Evolutionary conservation across 1,140 invertebrate genomes (phyloP).

Genomic region (Megalonaias nervosa): DNA sequence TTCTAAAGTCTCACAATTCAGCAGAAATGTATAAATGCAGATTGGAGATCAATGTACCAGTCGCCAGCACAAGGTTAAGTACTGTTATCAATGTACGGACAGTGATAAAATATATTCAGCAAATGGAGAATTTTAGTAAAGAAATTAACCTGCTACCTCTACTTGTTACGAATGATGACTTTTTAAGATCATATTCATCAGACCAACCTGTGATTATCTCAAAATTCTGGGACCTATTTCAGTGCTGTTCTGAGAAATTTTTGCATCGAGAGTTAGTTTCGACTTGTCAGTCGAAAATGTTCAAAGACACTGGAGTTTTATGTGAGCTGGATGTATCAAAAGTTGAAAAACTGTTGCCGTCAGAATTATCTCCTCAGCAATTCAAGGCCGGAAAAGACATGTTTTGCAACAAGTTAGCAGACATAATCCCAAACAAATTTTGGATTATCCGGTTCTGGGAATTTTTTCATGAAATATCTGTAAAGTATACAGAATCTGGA

Average conservation of each 20-base stretch:
- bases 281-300: not conserved
- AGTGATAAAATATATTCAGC: not conserved
- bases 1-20: constrained; percentile 23
- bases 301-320: not conserved
- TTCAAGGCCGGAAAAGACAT: not conserved
- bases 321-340: constrained; percentile 7
- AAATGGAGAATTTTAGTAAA: not conserved
- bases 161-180: constrained; percentile 15
- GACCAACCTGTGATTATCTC: not conserved
- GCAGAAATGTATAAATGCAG: constrained; percentile 8
- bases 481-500: too few species aligned
- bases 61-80: constrained; percentile 7
- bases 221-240: not conserved
- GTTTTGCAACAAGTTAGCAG: not conserved
- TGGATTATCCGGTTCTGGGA: constrained; percentile 8
- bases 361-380: not conserved
- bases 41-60: constrained; percentile 3
- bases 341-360: constrained; percentile 4
- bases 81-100: not conserved
- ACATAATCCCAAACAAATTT: not conserved
- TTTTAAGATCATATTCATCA: constrained; percentile 1
- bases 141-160: constrained; percentile 11
- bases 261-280: constrained; percentile 4
- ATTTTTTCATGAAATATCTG: constrained; percentile 5
- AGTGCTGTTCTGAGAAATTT: not conserved